Evolutionary conservation across 2,113 vertebrate genomes (phyloP), one percentile per base, ranked within the genome.

Genomic region (Vidua macroura): DNA sequence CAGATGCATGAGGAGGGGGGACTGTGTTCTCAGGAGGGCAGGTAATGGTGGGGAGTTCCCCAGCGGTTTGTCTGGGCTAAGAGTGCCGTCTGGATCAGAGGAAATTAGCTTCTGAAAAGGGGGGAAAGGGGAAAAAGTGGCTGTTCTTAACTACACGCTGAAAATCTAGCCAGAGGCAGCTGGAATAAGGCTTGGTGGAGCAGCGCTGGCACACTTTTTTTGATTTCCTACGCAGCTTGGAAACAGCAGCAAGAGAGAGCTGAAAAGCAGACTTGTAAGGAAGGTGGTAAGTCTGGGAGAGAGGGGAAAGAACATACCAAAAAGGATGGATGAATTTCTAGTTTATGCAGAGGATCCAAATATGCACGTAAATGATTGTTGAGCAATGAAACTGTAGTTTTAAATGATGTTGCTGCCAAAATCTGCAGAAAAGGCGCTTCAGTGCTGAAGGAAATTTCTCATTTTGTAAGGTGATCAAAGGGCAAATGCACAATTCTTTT

Each of bases 201-300:
- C 27, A 24, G 46, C 0, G 0, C 76, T 95, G 80, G 87, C 75
- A 55, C 1, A 5, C 7, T 58, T 83, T 30, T 30, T 77, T 89
- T 86, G 15, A 51, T 90, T 96, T 96, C 83, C 90, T 86, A 86
- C 8, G 0, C 88, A 93, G 64, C n/a, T 78, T 90, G 73, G 85
- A 81, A 93, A 83, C n/a, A 2, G 11, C 92, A 86, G 64, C 49
- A 48, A 72, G 70, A 84, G 63, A 80, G 68, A 43, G 46, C 62
- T 81, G 92, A 90, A 88, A 94, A 73, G 73, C 76, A 94, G 83
- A 68, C 92, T 93, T 92, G 76, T 48, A 17, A 83, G 60, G 60
- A 92, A 85, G 83, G 82, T 88, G 88, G 73, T 48, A 75, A 88
- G 37, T 59, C 76, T 78, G 35, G 55, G 80, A 94, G 75, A 80